Conservation (phyloP, 2,113 vertebrate genomes). For the Pagrus major region DNA sequence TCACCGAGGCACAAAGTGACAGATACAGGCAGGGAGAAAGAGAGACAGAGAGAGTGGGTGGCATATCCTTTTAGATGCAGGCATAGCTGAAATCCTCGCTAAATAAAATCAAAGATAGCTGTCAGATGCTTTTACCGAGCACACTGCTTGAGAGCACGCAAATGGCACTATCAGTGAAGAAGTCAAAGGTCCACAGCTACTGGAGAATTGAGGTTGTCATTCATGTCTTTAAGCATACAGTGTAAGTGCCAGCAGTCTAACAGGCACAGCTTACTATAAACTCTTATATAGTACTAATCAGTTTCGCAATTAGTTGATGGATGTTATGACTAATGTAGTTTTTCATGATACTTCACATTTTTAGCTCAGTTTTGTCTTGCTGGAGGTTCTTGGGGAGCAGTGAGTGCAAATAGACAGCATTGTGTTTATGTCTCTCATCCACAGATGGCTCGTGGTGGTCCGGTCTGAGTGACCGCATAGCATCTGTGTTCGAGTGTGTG, state of each 20-base stretch:
- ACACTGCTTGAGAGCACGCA: conserved; percentile 69
- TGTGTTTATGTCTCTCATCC: conserved; percentile 46
- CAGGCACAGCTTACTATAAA: conserved; percentile 26
- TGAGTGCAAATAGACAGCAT: conserved; percentile 6
- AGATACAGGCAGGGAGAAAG: conserved; percentile 53
- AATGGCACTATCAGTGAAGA: conserved; percentile 73
- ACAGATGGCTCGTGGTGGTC: conserved; percentile 58
- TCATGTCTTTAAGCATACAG: conserved; percentile 55
- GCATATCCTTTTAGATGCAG: conserved; percentile 62
- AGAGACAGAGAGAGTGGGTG: conserved; percentile 63
- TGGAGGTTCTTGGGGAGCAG: background rate
- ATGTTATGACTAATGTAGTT: background rate
- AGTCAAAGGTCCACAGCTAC: conserved; percentile 76
- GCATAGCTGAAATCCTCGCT: conserved; percentile 61
- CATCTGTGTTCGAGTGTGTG: conserved; percentile 61
- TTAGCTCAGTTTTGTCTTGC: background rate
- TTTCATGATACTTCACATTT: conserved; percentile 13
- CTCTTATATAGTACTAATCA: conserved; percentile 3
- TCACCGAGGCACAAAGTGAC: conserved; percentile 64
- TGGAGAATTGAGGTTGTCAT: conserved; percentile 70
- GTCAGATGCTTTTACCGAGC: conserved; percentile 74
- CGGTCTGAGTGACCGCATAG: conserved; percentile 51
- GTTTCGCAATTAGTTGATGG: conserved; percentile 13
- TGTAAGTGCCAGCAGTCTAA: conserved; percentile 47
- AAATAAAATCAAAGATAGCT: conserved; percentile 78